Evolutionary conservation across 1,140 invertebrate genomes (phyloP), one percentile per base, ranked within the genome.

Genomic region (Tetramorium alpestre): DNA sequence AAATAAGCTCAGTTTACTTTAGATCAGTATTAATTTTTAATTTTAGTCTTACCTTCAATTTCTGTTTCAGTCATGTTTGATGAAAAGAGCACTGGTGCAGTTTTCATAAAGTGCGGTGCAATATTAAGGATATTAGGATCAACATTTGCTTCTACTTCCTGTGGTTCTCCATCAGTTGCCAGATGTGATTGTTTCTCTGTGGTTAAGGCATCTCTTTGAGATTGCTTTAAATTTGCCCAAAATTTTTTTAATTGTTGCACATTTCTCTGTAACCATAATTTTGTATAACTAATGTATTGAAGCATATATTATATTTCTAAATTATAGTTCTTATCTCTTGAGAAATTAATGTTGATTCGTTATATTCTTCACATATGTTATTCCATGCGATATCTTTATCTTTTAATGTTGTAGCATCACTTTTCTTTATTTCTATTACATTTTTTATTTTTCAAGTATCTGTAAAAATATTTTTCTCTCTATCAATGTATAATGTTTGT

Each of bases 401-500:
- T 47, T 69, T 69, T 25, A 69, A 69, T 25, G 65, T 69, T 11
- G 49, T 22, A 16, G 47, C 38, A 22, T 81, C 51, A 56, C 62
- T 81, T 54, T 58, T 81, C 5, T 69, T 81, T 58, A 47, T 5
- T 44, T 81, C 64, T 11, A 80, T 33, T 10, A 80, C 18, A 80
- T 80, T 62, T 64, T 41, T 49, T 47, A 65, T 44, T 80, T 62
- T n/a, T 80, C 10, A 3, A 80, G 16, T 25, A 80, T 65, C 5
- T 80, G 28, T 16, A 80, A 25, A 69, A 81, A 81, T 33, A 81
- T 7, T 56, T 65, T 64, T 41, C 22, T 81, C 5, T 82, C 65
- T 13, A 82, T 51, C 3, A 38, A n/a, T 0, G 49, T 67, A 8
- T 82, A 82, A 82, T 82, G 47, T 7, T 70, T 81, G 5, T 28